Conservation (phyloP, 2,113 vertebrate genomes). For the Pseudonaja textilis region DNA sequence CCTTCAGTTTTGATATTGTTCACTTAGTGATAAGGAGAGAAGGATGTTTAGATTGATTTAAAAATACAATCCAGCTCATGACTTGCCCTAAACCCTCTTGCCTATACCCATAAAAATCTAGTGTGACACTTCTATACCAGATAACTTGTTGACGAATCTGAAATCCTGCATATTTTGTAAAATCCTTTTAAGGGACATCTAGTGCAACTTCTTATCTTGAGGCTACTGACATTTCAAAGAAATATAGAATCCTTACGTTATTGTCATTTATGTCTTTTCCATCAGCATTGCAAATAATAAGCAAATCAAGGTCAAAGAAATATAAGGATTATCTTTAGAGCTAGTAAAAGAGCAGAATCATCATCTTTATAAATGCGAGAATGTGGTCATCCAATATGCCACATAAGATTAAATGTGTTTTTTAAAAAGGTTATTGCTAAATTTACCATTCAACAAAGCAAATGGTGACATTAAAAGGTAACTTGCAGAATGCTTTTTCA, state of each 20-base stretch:
- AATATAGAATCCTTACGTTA: neutral
- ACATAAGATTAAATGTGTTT: neutral
- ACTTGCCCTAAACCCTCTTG: neutral
- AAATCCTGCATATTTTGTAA: neutral
- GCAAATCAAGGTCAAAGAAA: neutral
- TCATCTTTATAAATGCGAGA: neutral
- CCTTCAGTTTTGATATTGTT: neutral
- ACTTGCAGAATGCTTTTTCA: neutral
- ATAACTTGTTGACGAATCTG: neutral
- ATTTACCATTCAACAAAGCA: neutral
- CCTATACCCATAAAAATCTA: neutral
- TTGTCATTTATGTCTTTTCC: neutral
- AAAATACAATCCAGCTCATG: neutral
- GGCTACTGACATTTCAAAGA: neutral
- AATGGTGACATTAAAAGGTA: neutral
- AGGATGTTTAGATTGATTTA: neutral
- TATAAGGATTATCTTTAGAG: neutral
- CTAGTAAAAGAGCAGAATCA: neutral
- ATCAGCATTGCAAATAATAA: neutral
- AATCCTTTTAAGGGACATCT: neutral
- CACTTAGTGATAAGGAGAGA: neutral
- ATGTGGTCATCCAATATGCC: neutral
- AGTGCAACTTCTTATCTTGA: neutral
- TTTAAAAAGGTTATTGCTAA: neutral
- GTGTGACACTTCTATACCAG: neutral